Evolutionary conservation across 92 coral and sea anemone species (phyloP).

Genomic region (Hydrozoanthus gracilis): DNA sequence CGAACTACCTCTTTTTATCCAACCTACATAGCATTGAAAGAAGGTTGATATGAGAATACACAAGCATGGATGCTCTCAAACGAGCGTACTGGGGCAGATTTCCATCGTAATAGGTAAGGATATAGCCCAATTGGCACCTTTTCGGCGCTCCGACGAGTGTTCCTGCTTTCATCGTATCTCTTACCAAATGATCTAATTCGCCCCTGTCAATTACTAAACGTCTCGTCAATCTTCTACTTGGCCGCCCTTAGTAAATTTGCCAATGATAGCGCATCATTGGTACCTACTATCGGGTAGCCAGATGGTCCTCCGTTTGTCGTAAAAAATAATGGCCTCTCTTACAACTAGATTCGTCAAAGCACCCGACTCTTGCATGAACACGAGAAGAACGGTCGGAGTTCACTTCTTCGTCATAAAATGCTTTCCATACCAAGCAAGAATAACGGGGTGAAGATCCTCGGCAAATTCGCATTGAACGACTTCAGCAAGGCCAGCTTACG

Average conservation of each 20-base stretch:
- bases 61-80: conserved; percentile 27
- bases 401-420: conserved; percentile 11
- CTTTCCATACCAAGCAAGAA: conserved; percentile 38
- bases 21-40: neutral
- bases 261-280: neutral
- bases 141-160: neutral
- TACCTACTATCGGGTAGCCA: neutral
- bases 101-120: conserved; percentile 30
- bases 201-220: neutral
- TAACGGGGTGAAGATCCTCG: conserved; percentile 1
- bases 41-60: conserved; percentile 10
- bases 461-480: conserved; percentile 3
- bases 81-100: conserved; percentile 27
- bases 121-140: conserved; percentile 30
- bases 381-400: neutral
- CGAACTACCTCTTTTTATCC: too few relatives aligned
- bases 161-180: neutral
- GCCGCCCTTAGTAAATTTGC: neutral
- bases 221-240: neutral
- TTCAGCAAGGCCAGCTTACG: neutral
- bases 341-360: neutral
- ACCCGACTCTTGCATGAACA: neutral
- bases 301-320: neutral
- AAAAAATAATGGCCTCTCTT: neutral
- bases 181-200: neutral